These are phyloP conservation scores for Clarias laeviceps DNA, from an alignment of 2,797 vertebrate species.

Conservation along the genomic window DNA sequence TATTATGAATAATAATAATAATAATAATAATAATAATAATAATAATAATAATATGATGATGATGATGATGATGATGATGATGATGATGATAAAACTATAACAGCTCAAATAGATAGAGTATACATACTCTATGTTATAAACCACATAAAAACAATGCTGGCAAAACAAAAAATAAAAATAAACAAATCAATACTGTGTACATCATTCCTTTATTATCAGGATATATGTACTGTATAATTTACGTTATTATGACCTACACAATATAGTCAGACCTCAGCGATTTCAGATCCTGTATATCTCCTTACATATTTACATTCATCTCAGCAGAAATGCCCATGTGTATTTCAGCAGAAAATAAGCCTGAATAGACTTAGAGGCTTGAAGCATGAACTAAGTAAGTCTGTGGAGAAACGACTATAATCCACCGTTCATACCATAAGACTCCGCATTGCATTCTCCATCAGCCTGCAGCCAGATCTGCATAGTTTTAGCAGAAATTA, in stretches of 20 bases:
- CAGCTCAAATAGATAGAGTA: not conserved
- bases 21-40: not conserved
- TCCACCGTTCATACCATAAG: constrained; percentile 43
- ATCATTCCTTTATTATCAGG: not conserved
- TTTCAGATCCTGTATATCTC: constrained; percentile 35
- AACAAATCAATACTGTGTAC: not conserved
- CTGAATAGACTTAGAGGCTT: constrained; percentile 45
- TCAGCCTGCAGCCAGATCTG: constrained; percentile 43
- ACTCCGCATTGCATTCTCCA: constrained; percentile 2
- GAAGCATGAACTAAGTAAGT: constrained; percentile 46
- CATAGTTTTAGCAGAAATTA: constrained; percentile 28
- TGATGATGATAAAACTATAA: not conserved
- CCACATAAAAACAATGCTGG: not conserved
- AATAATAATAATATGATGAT: constrained; percentile 9
- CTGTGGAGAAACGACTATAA: constrained; percentile 50
- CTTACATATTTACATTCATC: constrained; percentile 50
- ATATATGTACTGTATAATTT: not conserved
- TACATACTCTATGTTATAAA: not conserved
- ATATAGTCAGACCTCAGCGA: constrained; percentile 15
- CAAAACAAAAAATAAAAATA: too few relatives aligned
- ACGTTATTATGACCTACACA: not conserved
- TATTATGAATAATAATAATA: not conserved
- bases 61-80: constrained; percentile 7
- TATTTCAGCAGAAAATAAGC: constrained; percentile 55
- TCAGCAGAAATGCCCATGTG: constrained; percentile 35